Evolutionary conservation across 92 coral and sea anemone species (phyloP), one percentile per base, ranked within the genome.

Genomic region (Umimayanthus chanpuru): DNA sequence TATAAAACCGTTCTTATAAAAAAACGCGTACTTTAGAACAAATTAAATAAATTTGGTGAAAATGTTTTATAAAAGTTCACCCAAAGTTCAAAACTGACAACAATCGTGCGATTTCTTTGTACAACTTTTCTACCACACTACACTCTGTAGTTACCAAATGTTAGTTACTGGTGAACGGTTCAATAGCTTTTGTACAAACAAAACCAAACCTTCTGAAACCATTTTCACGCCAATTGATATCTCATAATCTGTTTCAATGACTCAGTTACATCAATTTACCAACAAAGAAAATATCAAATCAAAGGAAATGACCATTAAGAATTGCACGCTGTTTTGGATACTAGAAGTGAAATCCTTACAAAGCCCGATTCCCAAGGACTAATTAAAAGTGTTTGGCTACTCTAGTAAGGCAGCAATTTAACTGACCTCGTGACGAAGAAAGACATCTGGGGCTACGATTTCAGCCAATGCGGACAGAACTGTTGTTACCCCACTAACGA

Each of bases 401-500:
- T 53, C 41, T 20, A 74, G 39, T 9, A 39, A 39, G 43, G 30
- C 43, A 30, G 18, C n/a, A 9, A 5, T 71, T 40, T n/a, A 16
- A 61, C 73, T 6, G 1, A 80, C 85, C 72, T 80, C 85, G 4
- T 80, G 56, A 14, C 49, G 85, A 55, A 80, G 85, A 38, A 80
- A 61, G 11, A 18, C 30, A 32, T 28, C 9, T 21, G 85, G 85
- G 16, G 25, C 26, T 6, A 80, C 4, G 28, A 80, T 21, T n/a
- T 80, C 71, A 2, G 41, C 28, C 25, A 80, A 23, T 15, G 85
- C 73, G 40, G 71, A 32, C 14, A 80, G 67, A 30, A 80, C 72
- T 6, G 85, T 58, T 58, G 85, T 80, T 6, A 80, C 18, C 58
- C 85, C 85, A 21, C 85, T 58, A 12, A 61, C 16, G 58, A 80